Evolutionary conservation across 1,140 invertebrate species (phyloP).

Genomic region (Lucilia sericata): DNA sequence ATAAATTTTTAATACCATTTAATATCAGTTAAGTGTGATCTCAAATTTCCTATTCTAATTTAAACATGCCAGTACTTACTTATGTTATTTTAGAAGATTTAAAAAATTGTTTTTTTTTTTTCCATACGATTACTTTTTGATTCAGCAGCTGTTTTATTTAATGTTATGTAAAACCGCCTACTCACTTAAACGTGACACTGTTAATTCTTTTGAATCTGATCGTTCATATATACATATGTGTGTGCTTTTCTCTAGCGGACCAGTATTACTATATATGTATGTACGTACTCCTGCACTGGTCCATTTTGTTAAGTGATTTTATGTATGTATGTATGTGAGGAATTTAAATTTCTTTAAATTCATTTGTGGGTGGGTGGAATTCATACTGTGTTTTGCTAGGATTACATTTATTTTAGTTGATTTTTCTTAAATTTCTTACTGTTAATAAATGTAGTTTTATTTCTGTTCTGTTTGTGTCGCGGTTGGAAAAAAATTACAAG

Average conservation of each 20-base stretch:
- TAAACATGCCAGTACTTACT: not conserved
- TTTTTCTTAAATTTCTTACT: not conserved
- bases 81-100: too few species aligned
- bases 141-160: constrained; percentile 6
- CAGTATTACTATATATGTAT: not conserved
- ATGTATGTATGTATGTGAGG: not conserved
- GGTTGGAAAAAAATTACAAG: not conserved
- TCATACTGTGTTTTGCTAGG: not conserved
- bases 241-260: not conserved
- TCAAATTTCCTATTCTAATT: not conserved
- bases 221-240: not conserved
- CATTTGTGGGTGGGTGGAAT: not conserved
- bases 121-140: not conserved
- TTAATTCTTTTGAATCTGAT: not conserved
- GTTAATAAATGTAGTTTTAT: not conserved
- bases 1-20: not conserved
- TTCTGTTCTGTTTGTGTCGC: not conserved
- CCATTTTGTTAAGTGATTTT: not conserved
- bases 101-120: not conserved
- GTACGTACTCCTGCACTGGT: not conserved
- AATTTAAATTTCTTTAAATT: not conserved
- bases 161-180: constrained; percentile 10
- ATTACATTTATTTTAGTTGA: not conserved
- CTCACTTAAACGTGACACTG: not conserved
- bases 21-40: not conserved